A percentile compares a stretch with the other conserved stretches of the same genome.
Conservation (phyloP, 2,888 invertebrate species). For the Alloplasta piceator region DNA sequence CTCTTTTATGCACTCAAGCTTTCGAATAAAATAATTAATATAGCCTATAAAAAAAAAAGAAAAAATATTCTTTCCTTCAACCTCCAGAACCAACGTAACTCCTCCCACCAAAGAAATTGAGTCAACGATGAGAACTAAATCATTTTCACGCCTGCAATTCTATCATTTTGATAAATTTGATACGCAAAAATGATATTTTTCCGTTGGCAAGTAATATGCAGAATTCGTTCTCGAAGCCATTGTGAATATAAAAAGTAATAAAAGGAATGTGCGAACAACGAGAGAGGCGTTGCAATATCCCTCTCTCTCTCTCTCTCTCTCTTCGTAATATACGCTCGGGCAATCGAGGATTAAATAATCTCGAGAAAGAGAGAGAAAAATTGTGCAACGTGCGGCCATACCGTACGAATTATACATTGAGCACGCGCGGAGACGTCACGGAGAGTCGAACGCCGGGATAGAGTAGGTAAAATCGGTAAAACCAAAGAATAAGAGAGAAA, state of each 20-base stretch:
- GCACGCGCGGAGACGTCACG: conserved; percentile 63
- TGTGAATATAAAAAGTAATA: conserved; percentile 39
- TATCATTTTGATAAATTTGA: neutral
- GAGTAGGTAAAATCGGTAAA: conserved; percentile 57
- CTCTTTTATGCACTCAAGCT: too few species aligned
- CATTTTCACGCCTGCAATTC: too few species aligned
- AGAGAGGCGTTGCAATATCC: conserved; percentile 48
- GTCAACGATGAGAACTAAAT: too few species aligned
- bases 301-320: conserved; percentile 23
- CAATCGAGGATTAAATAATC: conserved; percentile 59
- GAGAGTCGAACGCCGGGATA: conserved; percentile 59
- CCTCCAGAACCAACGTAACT: too few species aligned
- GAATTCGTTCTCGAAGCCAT: neutral
- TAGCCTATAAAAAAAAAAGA: too few species aligned
- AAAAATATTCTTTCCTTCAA: too few species aligned
- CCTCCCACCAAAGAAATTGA: too few species aligned
- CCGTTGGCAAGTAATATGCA: neutral
- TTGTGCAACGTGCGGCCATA: conserved; percentile 53
- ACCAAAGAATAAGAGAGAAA: conserved; percentile 25
- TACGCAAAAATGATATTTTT: neutral
- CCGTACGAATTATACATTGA: conserved; percentile 29
- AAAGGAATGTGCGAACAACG: conserved; percentile 47
- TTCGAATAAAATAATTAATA: too few species aligned
- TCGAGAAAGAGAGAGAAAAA: conserved; percentile 49
- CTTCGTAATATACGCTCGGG: conserved; percentile 33